Base-by-base conservation (phyloP, 1,140 invertebrate species). In the Aleiodes sp. region DNA sequence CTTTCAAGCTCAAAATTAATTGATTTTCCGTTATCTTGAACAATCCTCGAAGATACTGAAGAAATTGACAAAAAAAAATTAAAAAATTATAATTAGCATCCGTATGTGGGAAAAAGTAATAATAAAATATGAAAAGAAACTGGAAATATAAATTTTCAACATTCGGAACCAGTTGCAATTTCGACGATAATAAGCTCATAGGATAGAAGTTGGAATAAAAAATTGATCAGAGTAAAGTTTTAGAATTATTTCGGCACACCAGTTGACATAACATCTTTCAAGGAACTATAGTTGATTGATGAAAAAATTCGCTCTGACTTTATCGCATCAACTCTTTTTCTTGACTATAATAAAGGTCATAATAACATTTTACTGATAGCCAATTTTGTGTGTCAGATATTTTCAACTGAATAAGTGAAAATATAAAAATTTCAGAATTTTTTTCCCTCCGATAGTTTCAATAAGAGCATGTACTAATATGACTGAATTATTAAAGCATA, bases 351-450 rank as follows among this genome's bases (percentile, higher is more conserved):
- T 12, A 52, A 52, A 52, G 26, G 26, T 24, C 8, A 12, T 10
- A 46, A 14, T 46, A 16, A 46, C 6, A 46, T 16, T 46, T 35
- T 35, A 4, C 31, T 46, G 19, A 16, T 16, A 46, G 14, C 10
- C 46, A 24, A 52, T 52, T 52, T 52, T 52, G 46, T 52, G 19
- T 21, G 46, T 52, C 46, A 24, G 46, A 52, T 21, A 52, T 52
- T 52, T 52, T 52, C 26, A 52, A 24, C 46, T 52, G 46, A 46
- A 46, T 2, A 24, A 52, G 26, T 24, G 46, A 24, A 52, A 21
- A 59, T 26, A 4, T 59, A 59, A 59, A 28, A 28, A 31, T 59
- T 59, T 59, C 29, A 59, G 56, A 59, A 59, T n/a, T 2, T 59
- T 59, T 31, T 31, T 26, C 26, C 29, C 56, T 59, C 29, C 29